These are phyloP conservation scores for Dendroctonus valens DNA, from an alignment of 1,140 invertebrate species.

Conservation along the genomic window DNA sequence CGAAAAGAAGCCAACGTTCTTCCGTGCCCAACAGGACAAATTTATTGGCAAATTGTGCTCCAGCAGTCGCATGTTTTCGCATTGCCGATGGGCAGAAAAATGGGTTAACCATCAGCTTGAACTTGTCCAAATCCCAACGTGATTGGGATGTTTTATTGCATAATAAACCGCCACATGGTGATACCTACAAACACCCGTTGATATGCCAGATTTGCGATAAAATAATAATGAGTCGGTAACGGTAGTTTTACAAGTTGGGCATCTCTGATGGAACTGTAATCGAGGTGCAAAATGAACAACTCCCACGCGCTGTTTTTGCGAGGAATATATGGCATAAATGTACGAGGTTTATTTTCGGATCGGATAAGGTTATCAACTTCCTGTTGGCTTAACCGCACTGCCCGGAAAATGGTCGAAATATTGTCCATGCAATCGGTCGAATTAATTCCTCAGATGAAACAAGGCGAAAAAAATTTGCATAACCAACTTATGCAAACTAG, in stretches of 20 bases:
- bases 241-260: slow-evolving; percentile 1
- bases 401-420: not conserved
- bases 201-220: not conserved
- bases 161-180: not conserved
- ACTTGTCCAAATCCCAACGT: too few relatives aligned
- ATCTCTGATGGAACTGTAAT: not conserved
- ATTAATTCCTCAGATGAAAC: too few relatives aligned
- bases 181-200: not conserved
- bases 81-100: not conserved
- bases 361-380: slow-evolving; percentile 8
- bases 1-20: slow-evolving; percentile 21
- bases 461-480: too few relatives aligned
- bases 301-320: slow-evolving; percentile 10
- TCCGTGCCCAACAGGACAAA: slow-evolving; percentile 14
- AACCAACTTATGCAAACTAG: too few relatives aligned
- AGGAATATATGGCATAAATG: slow-evolving; percentile 6
- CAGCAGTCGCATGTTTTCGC: not conserved
- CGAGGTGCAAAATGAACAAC: slow-evolving; percentile 5
- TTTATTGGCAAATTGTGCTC: slow-evolving; percentile 27
- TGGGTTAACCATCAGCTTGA: not conserved
- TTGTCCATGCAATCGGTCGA: not conserved
- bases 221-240: slow-evolving; percentile 4
- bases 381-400: not conserved
- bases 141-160: too few relatives aligned
- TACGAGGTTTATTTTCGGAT: not conserved